phyloP scores from a whole-genome alignment of 2,888 invertebrate species.

The Nephrotoma flavescens region DNA sequence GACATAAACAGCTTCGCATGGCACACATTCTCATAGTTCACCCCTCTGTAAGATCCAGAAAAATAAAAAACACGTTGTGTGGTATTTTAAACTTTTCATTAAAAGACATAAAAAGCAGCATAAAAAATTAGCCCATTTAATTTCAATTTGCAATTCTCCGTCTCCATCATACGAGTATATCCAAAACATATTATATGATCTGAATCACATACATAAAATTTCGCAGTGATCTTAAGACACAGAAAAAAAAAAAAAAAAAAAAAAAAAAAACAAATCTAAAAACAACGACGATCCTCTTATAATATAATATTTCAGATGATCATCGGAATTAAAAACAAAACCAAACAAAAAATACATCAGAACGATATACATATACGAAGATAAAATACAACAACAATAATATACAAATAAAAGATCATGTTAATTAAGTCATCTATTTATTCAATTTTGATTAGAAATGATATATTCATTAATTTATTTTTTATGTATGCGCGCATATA shows the following conservation, averaged over 20 bases:
- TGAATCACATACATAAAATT: background rate
- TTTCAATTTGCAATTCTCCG: background rate
- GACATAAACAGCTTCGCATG: background rate
- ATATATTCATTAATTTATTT: slow-evolving; percentile 5
- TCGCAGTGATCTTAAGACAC: background rate
- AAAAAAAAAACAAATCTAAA: background rate
- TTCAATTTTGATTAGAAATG: slow-evolving; percentile 6
- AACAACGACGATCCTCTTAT: background rate
- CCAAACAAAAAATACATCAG: background rate
- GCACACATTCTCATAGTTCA: background rate
- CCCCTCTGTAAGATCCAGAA: background rate
- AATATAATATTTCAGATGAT: background rate
- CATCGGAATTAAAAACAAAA: background rate
- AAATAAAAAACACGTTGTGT: background rate
- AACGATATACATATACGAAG: background rate
- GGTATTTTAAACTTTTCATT: background rate
- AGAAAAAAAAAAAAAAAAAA: background rate
- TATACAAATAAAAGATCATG: background rate
- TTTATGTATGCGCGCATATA: background rate
- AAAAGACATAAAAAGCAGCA: background rate
- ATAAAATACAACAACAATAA: background rate
- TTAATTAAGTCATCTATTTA: slow-evolving; percentile 6
- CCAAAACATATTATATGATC: background rate
- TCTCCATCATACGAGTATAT: background rate
- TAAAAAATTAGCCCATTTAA: background rate